These are phyloP conservation scores for Drosophila demipolita DNA, from an alignment of 2,888 invertebrate species.

Conservation along the genomic window DNA sequence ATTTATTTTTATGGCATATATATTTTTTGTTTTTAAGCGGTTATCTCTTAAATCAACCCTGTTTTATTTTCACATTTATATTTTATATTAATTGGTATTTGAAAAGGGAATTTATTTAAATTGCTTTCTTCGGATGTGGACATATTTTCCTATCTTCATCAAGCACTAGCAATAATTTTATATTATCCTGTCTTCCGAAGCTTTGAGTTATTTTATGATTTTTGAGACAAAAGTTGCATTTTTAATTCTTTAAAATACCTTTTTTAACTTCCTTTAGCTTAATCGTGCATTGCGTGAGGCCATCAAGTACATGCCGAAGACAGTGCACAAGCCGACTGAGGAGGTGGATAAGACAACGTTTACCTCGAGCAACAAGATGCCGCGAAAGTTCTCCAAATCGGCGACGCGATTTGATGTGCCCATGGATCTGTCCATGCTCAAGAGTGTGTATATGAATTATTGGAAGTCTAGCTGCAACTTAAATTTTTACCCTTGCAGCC, in stretches of 20 bases:
- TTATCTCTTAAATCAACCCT: not conserved
- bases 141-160: not conserved
- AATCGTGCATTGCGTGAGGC: conserved; percentile 83
- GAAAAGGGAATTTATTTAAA: not conserved
- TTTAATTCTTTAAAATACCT: not conserved
- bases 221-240: not conserved
- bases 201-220: not conserved
- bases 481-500: conserved; percentile 84
- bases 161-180: not conserved
- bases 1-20: not conserved
- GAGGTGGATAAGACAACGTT: conserved; percentile 66
- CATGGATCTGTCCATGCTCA: conserved; percentile 87
- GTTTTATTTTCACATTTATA: not conserved
- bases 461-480: not conserved
- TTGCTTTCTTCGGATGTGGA: not conserved
- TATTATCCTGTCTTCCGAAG: not conserved
- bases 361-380: conserved; percentile 86
- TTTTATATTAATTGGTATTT: not conserved
- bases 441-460: conserved; percentile 38
- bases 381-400: conserved; percentile 90
- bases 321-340: conserved; percentile 47
- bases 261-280: conserved; percentile 60
- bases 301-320: conserved; percentile 79
- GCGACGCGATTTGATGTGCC: conserved; percentile 92
- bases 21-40: not conserved